Base-by-base conservation (phyloP, 2,888 invertebrate species). In the Synanthedon formicaeformis region DNA sequence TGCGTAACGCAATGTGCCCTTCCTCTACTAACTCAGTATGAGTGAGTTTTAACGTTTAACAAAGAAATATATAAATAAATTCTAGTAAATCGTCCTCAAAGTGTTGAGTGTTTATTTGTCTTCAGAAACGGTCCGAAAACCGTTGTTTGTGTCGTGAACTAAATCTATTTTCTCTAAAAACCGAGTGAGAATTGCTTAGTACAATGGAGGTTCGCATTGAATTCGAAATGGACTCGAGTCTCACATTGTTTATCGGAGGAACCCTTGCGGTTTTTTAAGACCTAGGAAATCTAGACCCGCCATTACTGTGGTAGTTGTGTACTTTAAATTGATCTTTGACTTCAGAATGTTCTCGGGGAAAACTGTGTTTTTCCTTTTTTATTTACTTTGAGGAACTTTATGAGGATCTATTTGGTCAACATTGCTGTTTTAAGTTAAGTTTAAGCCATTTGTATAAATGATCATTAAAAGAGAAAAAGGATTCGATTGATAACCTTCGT, bases 141-240 rank as follows among this genome's bases (percentile, higher is more conserved):
- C 34, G 34, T 34, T 34, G 34, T 34, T 34, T 34, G 34, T 34
- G 34, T 34, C 34, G 34, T 45, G 14, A 14, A 45, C 11, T 45
- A 67, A 76, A 73, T 73, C 71, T 71, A 75, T 77, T 78, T 74
- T 67, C 72, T 61, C 45, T 45, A 45, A 60, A 71, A 66, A 70
- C 72, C 67, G 69, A 71, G 67, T 72, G 76, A 76, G 73, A 77
- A 78, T 73, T 74, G 72, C 68, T 71, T 64, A 73, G 69, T 64
- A 62, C 63, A 53, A 58, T 58, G 54, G 50, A 49, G 49, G 16
- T 66, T 73, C 66, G 75, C 59, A 53, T 60, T 70, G 79, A 75
- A 79, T 79, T 62, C 67, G 56, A 66, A 78, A 76, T 69, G 56
- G 23, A 49, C 16, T 49, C 49, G 14, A 23, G 8, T 45, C 45